Evolutionary conservation across 1,140 invertebrate species (phyloP).

Genomic region (Cataglyphis hispanica): DNA sequence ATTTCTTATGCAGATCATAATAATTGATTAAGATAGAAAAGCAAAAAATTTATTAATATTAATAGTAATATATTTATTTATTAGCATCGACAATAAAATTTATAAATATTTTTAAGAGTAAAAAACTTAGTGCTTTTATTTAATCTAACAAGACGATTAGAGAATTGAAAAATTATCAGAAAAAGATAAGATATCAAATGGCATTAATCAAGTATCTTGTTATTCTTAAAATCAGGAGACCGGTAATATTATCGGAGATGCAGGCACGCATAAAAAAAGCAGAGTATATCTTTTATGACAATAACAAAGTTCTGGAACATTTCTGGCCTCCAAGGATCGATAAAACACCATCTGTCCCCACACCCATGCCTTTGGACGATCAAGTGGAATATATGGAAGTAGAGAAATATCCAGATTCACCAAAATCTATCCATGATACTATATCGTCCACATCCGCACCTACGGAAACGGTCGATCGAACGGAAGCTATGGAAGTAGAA

Average conservation of each 20-base stretch:
- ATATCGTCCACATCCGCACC: too few species aligned
- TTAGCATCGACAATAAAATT: neutral
- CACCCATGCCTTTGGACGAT: neutral
- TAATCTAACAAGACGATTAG: neutral
- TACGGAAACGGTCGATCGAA: too few species aligned
- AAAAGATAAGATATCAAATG: neutral
- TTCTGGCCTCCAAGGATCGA: neutral
- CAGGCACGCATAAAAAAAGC: too few species aligned
- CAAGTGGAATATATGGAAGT: conserved; percentile 29
- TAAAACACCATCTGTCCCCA: neutral
- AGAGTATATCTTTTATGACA: too few species aligned
- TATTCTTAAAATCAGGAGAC: neutral
- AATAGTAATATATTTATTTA: neutral
- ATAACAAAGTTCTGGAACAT: neutral
- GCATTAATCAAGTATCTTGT: neutral
- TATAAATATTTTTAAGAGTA: neutral
- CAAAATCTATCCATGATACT: neutral
- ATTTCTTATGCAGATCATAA: neutral
- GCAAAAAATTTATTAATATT: neutral
- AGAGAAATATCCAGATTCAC: neutral
- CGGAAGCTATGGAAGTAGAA: too few species aligned
- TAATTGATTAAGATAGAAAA: neutral
- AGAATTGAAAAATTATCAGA: neutral
- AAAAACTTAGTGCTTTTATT: neutral
- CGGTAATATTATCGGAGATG: too few species aligned